These are phyloP conservation scores for Hesperia comma DNA, from an alignment of 2,888 invertebrate genomes.

Conservation along the genomic window DNA sequence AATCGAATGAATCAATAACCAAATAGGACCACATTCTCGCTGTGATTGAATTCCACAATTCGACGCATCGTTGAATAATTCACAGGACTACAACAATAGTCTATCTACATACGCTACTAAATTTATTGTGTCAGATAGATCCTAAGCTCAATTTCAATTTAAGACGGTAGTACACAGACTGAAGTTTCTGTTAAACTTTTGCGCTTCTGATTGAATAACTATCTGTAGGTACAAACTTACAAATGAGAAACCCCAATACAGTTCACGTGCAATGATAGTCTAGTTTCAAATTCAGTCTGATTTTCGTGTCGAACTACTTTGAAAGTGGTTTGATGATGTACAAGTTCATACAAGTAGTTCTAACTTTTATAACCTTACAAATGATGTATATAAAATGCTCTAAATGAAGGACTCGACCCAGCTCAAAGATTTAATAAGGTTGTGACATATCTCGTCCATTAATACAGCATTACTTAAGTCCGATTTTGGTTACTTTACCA, in stretches of 20 bases:
- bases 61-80: conserved; percentile 9
- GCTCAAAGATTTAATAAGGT: not conserved
- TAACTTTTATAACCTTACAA: too few relatives aligned
- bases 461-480: not conserved
- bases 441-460: not conserved
- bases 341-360: too few relatives aligned
- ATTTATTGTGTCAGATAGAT: not conserved
- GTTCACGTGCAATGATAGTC: too few relatives aligned
- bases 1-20: conserved; percentile 22
- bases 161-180: not conserved
- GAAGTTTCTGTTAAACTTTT: too few relatives aligned
- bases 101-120: not conserved
- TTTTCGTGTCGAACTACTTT: too few relatives aligned
- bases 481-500: not conserved
- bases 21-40: not conserved
- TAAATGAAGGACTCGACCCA: not conserved
- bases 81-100: not conserved
- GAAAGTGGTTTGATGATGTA: too few relatives aligned
- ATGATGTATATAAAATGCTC: too few relatives aligned
- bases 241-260: too few relatives aligned
- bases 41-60: conserved; percentile 13
- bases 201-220: too few relatives aligned
- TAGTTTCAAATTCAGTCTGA: too few relatives aligned
- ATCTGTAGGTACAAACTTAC: too few relatives aligned
- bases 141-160: not conserved